Conservation (phyloP, 2,113 vertebrate genomes). For the Nipponia nippon region DNA sequence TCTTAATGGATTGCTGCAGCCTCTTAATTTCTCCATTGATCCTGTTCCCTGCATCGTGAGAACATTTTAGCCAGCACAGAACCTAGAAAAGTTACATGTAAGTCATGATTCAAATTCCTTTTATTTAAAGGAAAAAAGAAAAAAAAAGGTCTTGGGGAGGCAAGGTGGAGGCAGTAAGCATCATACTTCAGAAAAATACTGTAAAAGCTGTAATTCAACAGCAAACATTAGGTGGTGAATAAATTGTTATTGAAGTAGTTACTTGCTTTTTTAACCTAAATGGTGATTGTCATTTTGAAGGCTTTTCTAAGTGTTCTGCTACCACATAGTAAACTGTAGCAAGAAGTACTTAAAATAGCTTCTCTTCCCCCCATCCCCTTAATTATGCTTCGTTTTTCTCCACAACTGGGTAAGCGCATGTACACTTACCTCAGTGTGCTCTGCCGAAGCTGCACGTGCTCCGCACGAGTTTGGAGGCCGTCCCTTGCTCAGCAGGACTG, state of each 20-base stretch:
- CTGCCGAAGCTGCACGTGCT: accelerated
- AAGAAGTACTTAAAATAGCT: conserved; percentile 31
- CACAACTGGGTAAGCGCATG: background rate
- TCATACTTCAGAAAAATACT: conserved; percentile 16
- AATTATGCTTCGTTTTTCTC: background rate
- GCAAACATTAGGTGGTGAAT: conserved; percentile 39
- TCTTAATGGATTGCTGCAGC: conserved; percentile 79
- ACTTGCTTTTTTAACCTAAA: conserved; percentile 44
- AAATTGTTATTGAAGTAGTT: conserved; percentile 26
- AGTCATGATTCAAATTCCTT: conserved; percentile 57
- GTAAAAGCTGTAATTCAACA: conserved; percentile 44
- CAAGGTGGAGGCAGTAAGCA: background rate
- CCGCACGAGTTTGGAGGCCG: accelerated
- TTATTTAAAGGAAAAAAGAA: conserved; percentile 9
- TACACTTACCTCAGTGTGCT: background rate
- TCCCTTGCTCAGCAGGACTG: background rate
- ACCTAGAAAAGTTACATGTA: conserved; percentile 80
- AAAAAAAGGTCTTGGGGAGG: background rate
- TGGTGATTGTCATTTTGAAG: conserved; percentile 37
- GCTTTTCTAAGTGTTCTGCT: conserved; percentile 29
- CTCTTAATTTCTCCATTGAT: conserved; percentile 65
- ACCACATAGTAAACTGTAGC: background rate
- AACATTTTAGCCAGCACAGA: conserved; percentile 73
- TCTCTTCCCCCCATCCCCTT: background rate
- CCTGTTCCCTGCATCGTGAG: conserved; percentile 75